A percentile compares a stretch with the other conserved stretches of the same genome.
These are phyloP conservation scores for Athetis lepigone DNA, from an alignment of 2,888 invertebrate species.

Conservation along the genomic window DNA sequence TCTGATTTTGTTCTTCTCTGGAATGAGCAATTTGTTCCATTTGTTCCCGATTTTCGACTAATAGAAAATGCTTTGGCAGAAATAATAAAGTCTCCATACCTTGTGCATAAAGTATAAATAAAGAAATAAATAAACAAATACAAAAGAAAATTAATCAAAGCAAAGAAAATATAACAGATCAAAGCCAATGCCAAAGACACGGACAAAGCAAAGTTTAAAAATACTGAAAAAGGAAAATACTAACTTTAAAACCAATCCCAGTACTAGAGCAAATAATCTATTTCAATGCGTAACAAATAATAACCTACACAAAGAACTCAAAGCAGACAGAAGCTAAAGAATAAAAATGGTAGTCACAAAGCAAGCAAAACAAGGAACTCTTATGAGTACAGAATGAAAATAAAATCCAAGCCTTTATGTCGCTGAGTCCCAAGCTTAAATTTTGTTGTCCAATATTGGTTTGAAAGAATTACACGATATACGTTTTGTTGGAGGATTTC, in stretches of 20 bases:
- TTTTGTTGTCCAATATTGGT: constrained; percentile 57
- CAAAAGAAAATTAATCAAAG: not conserved
- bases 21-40: too few relatives aligned
- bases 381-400: constrained; percentile 45
- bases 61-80: too few relatives aligned
- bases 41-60: too few relatives aligned
- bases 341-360: constrained; percentile 50
- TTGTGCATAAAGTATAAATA: too few relatives aligned
- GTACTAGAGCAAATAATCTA: constrained; percentile 26
- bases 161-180: not conserved
- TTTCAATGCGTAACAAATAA: constrained; percentile 43
- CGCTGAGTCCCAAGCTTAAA: constrained; percentile 45
- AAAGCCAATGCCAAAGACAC: not conserved
- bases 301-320: constrained; percentile 38
- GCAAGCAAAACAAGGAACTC: constrained; percentile 50
- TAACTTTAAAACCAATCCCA: constrained; percentile 14
- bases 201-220: not conserved
- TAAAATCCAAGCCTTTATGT: constrained; percentile 42
- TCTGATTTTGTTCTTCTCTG: too few relatives aligned
- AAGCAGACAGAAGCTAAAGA: constrained; percentile 27
- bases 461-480: constrained; percentile 35
- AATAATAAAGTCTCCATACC: too few relatives aligned
- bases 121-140: too few relatives aligned
- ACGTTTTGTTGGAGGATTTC: constrained; percentile 28
- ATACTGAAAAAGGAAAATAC: constrained; percentile 3